Conservation (phyloP, 1,140 invertebrate species). For the Hycleus cichorii region DNA sequence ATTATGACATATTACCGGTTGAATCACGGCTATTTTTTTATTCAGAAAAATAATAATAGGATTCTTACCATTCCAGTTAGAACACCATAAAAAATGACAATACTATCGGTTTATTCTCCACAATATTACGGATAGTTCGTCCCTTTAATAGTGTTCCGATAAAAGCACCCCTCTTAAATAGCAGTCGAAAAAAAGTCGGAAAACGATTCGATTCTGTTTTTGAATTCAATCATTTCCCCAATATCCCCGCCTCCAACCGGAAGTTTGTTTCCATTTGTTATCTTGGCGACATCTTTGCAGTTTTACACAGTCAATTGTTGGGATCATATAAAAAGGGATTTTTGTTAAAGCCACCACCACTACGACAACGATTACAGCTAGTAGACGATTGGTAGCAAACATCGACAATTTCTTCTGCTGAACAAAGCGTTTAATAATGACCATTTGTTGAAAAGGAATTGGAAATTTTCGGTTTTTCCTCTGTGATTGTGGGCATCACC, state of each 20-base stretch:
- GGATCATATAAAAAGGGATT: slow-evolving; percentile 34
- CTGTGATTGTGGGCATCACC: slow-evolving; percentile 2
- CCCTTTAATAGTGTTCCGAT: too few species aligned
- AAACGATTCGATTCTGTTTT: slow-evolving; percentile 15
- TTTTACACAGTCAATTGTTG: slow-evolving; percentile 24
- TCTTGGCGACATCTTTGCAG: slow-evolving; percentile 20
- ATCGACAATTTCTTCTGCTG: slow-evolving; percentile 33
- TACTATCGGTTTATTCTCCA: too few species aligned
- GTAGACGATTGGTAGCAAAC: not conserved
- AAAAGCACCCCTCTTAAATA: too few species aligned
- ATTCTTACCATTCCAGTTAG: too few species aligned
- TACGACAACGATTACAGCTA: slow-evolving; percentile 31
- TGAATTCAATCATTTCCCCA: slow-evolving; percentile 21
- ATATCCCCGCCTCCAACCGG: slow-evolving; percentile 18
- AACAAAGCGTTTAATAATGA: slow-evolving; percentile 39
- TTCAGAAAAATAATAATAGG: too few species aligned
- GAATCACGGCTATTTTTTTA: too few species aligned
- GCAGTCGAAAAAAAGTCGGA: slow-evolving; percentile 1
- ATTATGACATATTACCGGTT: not conserved
- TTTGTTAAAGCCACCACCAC: not conserved
- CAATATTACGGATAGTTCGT: too few species aligned
- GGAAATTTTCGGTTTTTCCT: slow-evolving; percentile 24
- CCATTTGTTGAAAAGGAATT: slow-evolving; percentile 25
- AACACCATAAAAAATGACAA: too few species aligned
- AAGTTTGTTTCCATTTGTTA: slow-evolving; percentile 23